Base-by-base conservation (phyloP, 2,797 vertebrate genomes). In the Heteromormyrus szaboi region DNA sequence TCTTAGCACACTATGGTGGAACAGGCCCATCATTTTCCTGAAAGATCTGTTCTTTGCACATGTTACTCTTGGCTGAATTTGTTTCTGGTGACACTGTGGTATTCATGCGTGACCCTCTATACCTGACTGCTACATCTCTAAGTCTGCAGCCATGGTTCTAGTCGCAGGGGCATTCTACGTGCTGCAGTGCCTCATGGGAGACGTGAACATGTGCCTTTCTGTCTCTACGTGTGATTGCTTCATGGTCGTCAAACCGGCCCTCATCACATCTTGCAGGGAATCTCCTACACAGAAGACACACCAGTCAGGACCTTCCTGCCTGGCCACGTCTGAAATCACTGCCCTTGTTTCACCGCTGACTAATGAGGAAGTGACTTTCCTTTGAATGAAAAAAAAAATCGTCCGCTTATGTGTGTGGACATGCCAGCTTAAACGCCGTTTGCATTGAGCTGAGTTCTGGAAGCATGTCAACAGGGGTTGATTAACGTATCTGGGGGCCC, bases 311-410 rank as follows among this genome's bases (percentile, higher is more conserved):
- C 14, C 37, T 6, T 79, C 72, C 72, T 37, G 37, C 33, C 72
- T 19, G 72, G 37, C 72, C 17, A 79, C 6, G 0, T 79, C 6
- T 79, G 72, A 79, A 79, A 79, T 84, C 81, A 46, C 81, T 4
- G 81, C 41, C 46, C 41, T 22, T 12, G 81, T 25, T 84, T 46
- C 81, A 50, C 41, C 1, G 7, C 19, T 84, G 81, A 84, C 81
- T 84, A 84, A 84, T 50, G 46, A 84, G 81, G 81, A 84, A 84
- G 46, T 84, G 41, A 46, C 8, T 84, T 84, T 22, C 41, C 81
- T 25, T 84, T 84, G 37, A 22, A 84, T 6, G n/a, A 0, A 0
- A 12, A 65, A 56, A 14, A 33, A 68, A 68, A 68, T 14, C 0
- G 1, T 50, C 44, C 8, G 44, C n/a, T 25, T 84, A n/a, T 84